Evolutionary conservation across 2,888 invertebrate genomes (phyloP), one percentile per base, ranked within the genome.

Genomic region (Ceratothoa steindachneri): DNA sequence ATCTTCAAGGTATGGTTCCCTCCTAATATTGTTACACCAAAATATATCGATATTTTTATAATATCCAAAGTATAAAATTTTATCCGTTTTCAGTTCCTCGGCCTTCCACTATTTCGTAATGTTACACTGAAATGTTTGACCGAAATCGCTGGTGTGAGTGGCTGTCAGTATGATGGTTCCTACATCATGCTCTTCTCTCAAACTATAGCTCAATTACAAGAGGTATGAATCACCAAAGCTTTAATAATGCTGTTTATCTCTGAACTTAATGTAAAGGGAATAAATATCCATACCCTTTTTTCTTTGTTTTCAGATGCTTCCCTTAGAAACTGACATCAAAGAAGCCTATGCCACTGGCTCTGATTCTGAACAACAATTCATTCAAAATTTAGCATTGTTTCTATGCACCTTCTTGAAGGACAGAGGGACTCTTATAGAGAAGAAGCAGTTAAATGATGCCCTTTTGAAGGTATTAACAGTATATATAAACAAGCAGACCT

Each of bases 311-410:
- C 80, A 89, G 83, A 97, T 97, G 92, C 88, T 98, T 81, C 95
- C 97, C 0, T 86, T 92, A 64, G 89, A 90, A 73, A 94, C 97
- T 52, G 95, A 97, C 84, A 94, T 99, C 83, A 91, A 92, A 81
- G 91, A 93, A 80, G 97, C 97, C 0, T 99, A 98, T 86, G 91
- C 94, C 68, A 89, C 90, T 80, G 98, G 98, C 28, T 89, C 91
- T 82, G 97, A 98, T 85, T 93, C 95, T 83, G 98, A 99, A 84
- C 99, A 99, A 85, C 95, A 97, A 83, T 98, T 99, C 84, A 97
- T 99, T 78, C 97, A 98, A 84, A 98, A 99, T 86, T 88, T 99
- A 81, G 96, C 97, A 72, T 89, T 99, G 86, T 99, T 99, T 85
- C 87, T 99, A 69, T 97, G 96, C 85, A 95, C 97, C 80, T 98